phyloP scores from a whole-genome alignment of 2,888 invertebrate species.

The Melinaea marsaeus region DNA sequence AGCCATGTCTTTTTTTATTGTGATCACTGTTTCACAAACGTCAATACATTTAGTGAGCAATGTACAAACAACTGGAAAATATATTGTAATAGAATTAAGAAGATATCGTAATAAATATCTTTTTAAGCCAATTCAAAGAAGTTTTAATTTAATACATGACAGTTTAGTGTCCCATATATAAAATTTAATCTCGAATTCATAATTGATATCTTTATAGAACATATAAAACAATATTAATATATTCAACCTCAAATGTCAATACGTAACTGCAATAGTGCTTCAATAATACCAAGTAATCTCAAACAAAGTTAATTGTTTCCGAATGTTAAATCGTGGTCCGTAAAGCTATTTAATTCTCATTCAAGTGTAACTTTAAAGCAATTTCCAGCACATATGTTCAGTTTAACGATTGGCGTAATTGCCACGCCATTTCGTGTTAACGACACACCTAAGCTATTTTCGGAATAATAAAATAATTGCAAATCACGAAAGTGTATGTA shows the following conservation, averaged over 20 bases:
- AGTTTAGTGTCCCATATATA: too few relatives aligned
- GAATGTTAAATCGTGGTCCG: conserved; percentile 5
- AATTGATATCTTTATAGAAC: too few relatives aligned
- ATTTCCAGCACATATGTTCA: conserved; percentile 7
- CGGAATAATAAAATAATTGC: conserved; percentile 9
- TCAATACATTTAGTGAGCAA: too few relatives aligned
- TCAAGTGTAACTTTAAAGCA: conserved; percentile 7
- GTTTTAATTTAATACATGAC: too few relatives aligned
- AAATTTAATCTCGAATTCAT: too few relatives aligned
- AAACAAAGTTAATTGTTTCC: conserved; percentile 6
- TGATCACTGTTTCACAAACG: too few relatives aligned
- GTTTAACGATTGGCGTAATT: conserved; percentile 21
- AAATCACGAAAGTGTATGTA: conserved; percentile 4
- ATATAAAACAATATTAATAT: too few relatives aligned
- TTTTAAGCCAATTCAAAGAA: too few relatives aligned
- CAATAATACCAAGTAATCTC: conserved; percentile 4
- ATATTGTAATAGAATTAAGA: too few relatives aligned
- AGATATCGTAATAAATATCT: too few relatives aligned
- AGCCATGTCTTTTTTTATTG: too few relatives aligned
- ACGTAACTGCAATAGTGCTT: neutral
- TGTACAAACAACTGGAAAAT: too few relatives aligned
- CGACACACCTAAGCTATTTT: conserved; percentile 8
- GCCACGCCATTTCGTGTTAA: conserved; percentile 16
- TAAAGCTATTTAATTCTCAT: conserved; percentile 6
- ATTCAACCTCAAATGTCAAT: neutral